A percentile compares a stretch with the other conserved stretches of the same genome.
Conservation (phyloP, 2,888 invertebrate species). For the Volucella inflata region DNA sequence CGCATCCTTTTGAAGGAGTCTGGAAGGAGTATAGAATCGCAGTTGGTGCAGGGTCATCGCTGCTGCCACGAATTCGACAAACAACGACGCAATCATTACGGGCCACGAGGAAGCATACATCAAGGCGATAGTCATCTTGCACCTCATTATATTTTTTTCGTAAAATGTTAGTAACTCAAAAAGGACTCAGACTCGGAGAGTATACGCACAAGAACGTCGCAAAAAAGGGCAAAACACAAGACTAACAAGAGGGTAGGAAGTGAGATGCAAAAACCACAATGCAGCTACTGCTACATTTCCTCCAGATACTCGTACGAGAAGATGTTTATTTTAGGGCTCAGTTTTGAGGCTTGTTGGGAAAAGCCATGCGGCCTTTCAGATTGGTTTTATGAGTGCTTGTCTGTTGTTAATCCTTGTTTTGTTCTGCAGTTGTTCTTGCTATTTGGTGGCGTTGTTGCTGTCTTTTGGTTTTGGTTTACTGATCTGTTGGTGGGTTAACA, state of each 20-base stretch:
- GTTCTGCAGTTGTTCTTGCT: slow-evolving; percentile 34
- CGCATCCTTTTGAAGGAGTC: slow-evolving; percentile 36
- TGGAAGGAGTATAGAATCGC: slow-evolving; percentile 1
- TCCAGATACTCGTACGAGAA: slow-evolving; percentile 30
- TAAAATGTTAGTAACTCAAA: slow-evolving; percentile 76
- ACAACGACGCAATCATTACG: slow-evolving; percentile 74
- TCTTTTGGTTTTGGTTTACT: slow-evolving; percentile 29
- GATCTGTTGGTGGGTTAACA: slow-evolving; percentile 63
- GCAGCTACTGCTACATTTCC: slow-evolving; percentile 41
- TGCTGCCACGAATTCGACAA: slow-evolving; percentile 41
- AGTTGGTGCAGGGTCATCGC: background rate
- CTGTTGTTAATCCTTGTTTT: slow-evolving; percentile 64
- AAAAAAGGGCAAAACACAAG: background rate
- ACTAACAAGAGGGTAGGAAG: background rate
- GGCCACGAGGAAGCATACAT: slow-evolving; percentile 76
- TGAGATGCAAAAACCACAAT: slow-evolving; percentile 27
- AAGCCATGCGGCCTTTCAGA: slow-evolving; percentile 4
- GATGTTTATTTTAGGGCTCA: slow-evolving; percentile 56
- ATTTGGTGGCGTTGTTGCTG: slow-evolving; percentile 45
- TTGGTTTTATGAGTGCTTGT: slow-evolving; percentile 53
- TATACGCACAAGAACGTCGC: slow-evolving; percentile 10
- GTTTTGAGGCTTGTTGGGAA: background rate
- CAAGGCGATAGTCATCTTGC: slow-evolving; percentile 77
- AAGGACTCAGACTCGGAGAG: slow-evolving; percentile 46
- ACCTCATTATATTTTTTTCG: slow-evolving; percentile 77